Evolutionary conservation across 2,797 vertebrate genomes (phyloP), one percentile per base, ranked within the genome.

Genomic region (Alauda arvensis): DNA sequence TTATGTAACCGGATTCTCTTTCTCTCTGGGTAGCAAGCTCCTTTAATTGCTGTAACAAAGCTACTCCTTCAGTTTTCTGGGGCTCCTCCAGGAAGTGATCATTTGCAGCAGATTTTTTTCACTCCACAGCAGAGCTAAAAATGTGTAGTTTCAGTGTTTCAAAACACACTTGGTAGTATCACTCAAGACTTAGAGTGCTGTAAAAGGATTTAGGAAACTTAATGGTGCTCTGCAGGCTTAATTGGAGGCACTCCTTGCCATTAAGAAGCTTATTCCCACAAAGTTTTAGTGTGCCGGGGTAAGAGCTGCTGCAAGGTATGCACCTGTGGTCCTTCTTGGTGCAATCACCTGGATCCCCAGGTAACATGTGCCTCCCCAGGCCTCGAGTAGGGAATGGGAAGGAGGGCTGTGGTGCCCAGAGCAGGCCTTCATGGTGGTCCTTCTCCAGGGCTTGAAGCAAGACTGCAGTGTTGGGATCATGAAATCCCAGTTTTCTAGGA

Each of bases 1-100:
- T 97, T 97, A 97, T 95, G 94, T 96, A 97, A 97, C 94, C 48
- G 51, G 91, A 77, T 92, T 88, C 89, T 89, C 93, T 89, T 92
- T 91, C 85, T 92, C 89, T 56, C 81, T 95, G 89, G 90, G 76
- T 94, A 93, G 93, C 93, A 86, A 91, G 74, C 91, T 95, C 75
- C 91, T 95, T 96, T 96, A 94, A 94, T 96, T 94, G 95, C 93
- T 91, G 84, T 95, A 95, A 96, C 94, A 94, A 91, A 96, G 94
- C 96, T 94, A 84, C 88, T 96, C 92, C 91, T 96, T 95, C 88
- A 93, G 92, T 93, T 95, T 93, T 43, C 94, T 95, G 78, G 91
- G 90, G 46, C 90, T 90, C 74, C 86, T 95, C 92, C 93, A 82
- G 90, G 90, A 85, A 91, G 68, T 3, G 45, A 93, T 93, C 72